These are phyloP conservation scores for Mesitornis unicolor DNA, from an alignment of 2,113 vertebrate genomes.

Conservation along the genomic window DNA sequence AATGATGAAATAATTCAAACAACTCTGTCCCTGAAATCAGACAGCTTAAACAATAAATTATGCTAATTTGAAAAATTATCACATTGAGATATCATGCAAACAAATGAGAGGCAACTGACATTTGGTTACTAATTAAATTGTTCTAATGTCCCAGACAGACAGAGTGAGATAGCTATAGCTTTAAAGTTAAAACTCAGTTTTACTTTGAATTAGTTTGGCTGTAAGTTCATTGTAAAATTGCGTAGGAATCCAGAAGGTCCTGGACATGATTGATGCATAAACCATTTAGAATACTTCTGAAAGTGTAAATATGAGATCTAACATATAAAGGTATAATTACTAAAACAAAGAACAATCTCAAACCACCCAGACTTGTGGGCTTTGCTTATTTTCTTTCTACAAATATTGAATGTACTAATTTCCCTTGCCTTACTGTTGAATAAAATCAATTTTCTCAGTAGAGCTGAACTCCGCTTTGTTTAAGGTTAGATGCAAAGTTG, in stretches of 20 bases:
- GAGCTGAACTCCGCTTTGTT: conserved; percentile 78
- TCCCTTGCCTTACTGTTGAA: conserved; percentile 78
- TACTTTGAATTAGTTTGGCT: conserved; percentile 64
- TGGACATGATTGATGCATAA: conserved; percentile 42
- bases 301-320: conserved; percentile 74
- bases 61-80: conserved; percentile 63
- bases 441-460: conserved; percentile 81
- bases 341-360: conserved; percentile 81
- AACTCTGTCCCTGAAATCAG: conserved; percentile 58
- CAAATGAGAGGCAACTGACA: conserved; percentile 18
- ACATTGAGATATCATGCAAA: conserved; percentile 70
- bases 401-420: conserved; percentile 85
- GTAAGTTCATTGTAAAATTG: conserved; percentile 43
- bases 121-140: conserved; percentile 47
- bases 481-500: conserved; percentile 77
- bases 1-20: conserved; percentile 68
- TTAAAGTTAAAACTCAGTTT: conserved; percentile 61
- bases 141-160: conserved; percentile 48
- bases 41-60: conserved; percentile 68
- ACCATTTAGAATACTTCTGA: conserved; percentile 65
- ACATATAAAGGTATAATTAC: conserved; percentile 78
- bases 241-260: conserved; percentile 43
- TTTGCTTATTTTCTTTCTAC: conserved; percentile 80
- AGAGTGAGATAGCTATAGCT: conserved; percentile 11
- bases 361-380: conserved; percentile 74